These are phyloP conservation scores for Syngnathus acus DNA, from an alignment of 2,797 vertebrate species.

Conservation along the genomic window DNA sequence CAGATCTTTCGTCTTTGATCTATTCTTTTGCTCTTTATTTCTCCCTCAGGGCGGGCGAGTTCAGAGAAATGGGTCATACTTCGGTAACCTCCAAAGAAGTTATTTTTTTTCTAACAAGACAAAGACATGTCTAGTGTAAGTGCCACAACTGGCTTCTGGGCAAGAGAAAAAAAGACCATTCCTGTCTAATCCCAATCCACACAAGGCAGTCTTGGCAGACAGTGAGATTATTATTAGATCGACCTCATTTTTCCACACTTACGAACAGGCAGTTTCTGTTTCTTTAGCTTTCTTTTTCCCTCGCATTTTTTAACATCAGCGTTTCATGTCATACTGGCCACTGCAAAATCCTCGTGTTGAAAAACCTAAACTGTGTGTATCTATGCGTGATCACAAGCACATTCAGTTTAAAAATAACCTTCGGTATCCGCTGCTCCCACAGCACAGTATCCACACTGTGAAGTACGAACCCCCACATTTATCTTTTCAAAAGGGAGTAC, in stretches of 20 bases:
- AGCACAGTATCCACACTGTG: slow-evolving; percentile 10
- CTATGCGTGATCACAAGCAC: background rate
- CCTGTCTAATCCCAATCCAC: slow-evolving; percentile 7
- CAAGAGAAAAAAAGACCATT: background rate
- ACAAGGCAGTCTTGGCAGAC: slow-evolving; percentile 1
- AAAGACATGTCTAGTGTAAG: background rate
- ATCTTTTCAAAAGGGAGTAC: slow-evolving; percentile 26
- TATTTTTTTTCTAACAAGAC: slow-evolving; percentile 4
- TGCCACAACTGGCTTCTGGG: background rate
- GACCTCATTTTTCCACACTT: background rate
- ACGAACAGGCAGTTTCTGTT: background rate
- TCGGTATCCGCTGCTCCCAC: slow-evolving; percentile 7
- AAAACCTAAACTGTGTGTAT: background rate
- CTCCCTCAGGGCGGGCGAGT: background rate
- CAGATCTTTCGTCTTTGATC: slow-evolving; percentile 1
- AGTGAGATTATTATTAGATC: slow-evolving; percentile 4
- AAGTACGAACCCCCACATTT: slow-evolving; percentile 17
- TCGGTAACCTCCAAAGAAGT: slow-evolving; percentile 2
- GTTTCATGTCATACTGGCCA: background rate
- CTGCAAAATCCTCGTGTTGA: background rate
- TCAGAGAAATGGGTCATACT: background rate
- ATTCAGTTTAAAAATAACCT: slow-evolving; percentile 6
- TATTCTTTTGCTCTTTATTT: background rate
- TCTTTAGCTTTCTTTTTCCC: background rate
- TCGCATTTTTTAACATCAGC: background rate